Evolutionary conservation across 2,888 invertebrate species (phyloP), one percentile per base, ranked within the genome.

Genomic region (Corbicula japonica): DNA sequence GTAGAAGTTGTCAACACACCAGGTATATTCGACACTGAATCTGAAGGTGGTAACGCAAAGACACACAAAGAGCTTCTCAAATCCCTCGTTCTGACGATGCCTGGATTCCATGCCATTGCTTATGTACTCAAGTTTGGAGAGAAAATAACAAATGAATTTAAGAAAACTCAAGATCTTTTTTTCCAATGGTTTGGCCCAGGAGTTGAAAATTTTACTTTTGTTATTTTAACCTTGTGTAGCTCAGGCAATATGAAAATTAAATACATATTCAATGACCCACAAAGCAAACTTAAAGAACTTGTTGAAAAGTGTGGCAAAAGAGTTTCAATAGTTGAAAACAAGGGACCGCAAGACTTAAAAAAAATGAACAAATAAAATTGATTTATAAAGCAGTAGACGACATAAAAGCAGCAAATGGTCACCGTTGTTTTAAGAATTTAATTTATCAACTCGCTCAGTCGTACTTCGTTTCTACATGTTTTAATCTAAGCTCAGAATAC

Each of bases 1-100:
- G 38, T 65, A 23, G 65, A 65, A 34, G 65, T 65, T 12, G 65
- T 65, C 3, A 52, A 65, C 26, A 65, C 65, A 15, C 65, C 65
- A 23, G 65, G 65, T 10, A 26, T 65, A 21, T 65, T 65, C 35
- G 65, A 65, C 35, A 52, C 65, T 8, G 52, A 65, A 18, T 18
- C 15, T 18, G 38, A 26, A 8, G 35, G 52, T 21, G 15, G 4
- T 12, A 30, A 48, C n/a, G 23, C 52, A 15, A 34, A 35, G 5
- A 32, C 32, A 10, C 52, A 30, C 28, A 65, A 52, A 23, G 65
- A 65, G 30, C 52, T 65, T 18, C 23, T 65, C 6, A 34, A 35
- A 34, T 34, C 52, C 38, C 26, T 50, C 18, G 50, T 34, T 4
- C 21, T 65, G 26, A 35, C 50, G 1, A 52, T 28, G 3, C 65